phyloP scores from a whole-genome alignment of 1,140 invertebrate genomes.

The Xylocopa sonorina region DNA sequence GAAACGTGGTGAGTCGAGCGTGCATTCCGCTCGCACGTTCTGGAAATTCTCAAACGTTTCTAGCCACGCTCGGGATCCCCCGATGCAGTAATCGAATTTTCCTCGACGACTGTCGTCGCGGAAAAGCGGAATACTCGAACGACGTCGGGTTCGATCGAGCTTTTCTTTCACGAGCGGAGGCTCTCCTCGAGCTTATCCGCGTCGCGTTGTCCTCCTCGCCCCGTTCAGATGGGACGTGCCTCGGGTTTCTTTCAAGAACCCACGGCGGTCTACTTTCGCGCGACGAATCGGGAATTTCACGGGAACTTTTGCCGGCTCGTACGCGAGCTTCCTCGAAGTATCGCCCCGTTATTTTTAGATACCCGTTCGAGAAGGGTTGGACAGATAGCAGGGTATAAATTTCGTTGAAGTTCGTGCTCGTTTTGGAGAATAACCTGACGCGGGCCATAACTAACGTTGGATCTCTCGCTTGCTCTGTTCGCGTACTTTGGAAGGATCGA shows the following conservation, averaged over 20 bases:
- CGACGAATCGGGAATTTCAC: neutral
- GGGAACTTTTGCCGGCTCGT: no score
- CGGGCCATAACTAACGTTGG: no score
- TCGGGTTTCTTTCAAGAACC: neutral
- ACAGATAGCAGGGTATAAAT: neutral
- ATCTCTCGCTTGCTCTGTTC: no score
- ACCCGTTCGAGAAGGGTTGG: neutral
- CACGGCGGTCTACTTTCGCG: neutral
- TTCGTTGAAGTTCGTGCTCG: no score
- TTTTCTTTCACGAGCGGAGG: no score
- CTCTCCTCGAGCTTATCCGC: neutral
- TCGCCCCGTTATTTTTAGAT: neutral
- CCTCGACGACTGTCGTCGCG: no score
- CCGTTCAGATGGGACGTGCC: neutral
- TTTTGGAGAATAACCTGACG: no score
- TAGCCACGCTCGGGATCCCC: neutral
- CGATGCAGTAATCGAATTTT: neutral
- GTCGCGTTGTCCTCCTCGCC: neutral
- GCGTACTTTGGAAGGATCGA: no score
- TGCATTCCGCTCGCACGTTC: neutral
- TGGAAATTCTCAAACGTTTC: neutral
- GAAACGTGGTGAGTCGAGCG: neutral
- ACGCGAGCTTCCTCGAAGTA: no score
- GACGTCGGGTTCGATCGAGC: neutral
- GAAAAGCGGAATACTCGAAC: neutral